Conservation (phyloP, 2,888 invertebrate species). For the Xestia sexstrigata region DNA sequence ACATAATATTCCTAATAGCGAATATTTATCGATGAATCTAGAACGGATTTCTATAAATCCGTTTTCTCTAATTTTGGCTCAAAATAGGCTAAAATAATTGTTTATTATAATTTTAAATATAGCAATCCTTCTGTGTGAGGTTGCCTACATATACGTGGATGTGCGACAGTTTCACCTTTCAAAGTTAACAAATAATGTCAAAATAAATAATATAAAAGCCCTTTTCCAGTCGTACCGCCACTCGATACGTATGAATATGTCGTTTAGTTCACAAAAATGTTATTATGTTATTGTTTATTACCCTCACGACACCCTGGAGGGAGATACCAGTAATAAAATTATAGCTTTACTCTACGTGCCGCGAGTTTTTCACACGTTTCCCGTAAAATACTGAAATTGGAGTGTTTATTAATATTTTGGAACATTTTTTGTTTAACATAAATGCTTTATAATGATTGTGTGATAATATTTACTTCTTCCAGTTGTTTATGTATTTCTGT, state of each 20-base stretch:
- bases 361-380: conserved; percentile 32
- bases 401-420: conserved; percentile 4
- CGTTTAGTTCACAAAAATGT: conserved; percentile 39
- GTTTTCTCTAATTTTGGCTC: too few relatives aligned
- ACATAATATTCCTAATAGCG: background rate
- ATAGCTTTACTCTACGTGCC: conserved; percentile 59
- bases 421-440: background rate
- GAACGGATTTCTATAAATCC: background rate
- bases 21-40: background rate
- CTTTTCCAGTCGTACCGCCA: conserved; percentile 13
- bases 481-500: background rate
- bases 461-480: background rate
- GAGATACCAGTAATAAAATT: conserved; percentile 58
- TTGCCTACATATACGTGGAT: background rate
- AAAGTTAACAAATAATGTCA: conserved; percentile 26
- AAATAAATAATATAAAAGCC: conserved; percentile 30
- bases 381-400: conserved; percentile 8
- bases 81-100: background rate
- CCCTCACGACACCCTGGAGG: conserved; percentile 62
- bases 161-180: conserved; percentile 15
- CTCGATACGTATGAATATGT: conserved; percentile 37
- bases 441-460: background rate
- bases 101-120: background rate
- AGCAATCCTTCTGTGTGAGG: background rate
- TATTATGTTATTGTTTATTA: conserved; percentile 52